Base-by-base conservation (phyloP, 1,140 invertebrate genomes). In the Danaus plexippus region DNA sequence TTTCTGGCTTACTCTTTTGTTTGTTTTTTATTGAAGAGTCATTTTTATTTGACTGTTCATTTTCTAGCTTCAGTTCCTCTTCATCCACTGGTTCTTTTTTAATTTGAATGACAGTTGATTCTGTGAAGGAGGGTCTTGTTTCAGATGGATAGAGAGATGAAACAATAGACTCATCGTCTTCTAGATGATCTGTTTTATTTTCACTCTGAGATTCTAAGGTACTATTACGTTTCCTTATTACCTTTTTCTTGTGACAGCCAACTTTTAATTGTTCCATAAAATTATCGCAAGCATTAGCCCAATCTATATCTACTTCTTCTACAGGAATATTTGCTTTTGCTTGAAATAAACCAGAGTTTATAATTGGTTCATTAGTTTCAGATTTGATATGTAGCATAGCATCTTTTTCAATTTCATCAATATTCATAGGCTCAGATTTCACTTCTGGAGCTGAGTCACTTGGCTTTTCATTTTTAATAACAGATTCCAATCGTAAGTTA, bases 191-290 rank as follows among this genome's bases (percentile, higher is more conserved):
- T 9, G 5, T n/a, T 61, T 80, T 65, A 73, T 71, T 64, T 65
- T 81, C 69, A 75, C 40, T 68, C 9, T 73, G 67, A 18, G 45
- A 43, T 9, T 76, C 74, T 43, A 63, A 46, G 9, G 62, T 77
- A 56, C 77, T 77, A 54, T 55, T 70, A 41, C 70, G 88, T 89
- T 78, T 91, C 89, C 71, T 88, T 84, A 41, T 87, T 66, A 76
- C 81, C 40, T 89, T 88, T 64, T 90, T 91, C 66, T 90, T 90
- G 15, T 83, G 71, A 62, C 89, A 89, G 1, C 89, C 89, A 46
- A 73, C 85, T 63, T 91, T 90, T 32, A 93, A 77, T 77, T 93
- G 90, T 75, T 92, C 91, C 81, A 93, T 88, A 77, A 93, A 92
- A 72, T 87, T 91, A 86, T 93, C 91, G 87, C 92, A 93, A 9